A percentile compares a stretch with the other conserved stretches of the same genome.
phyloP scores from a whole-genome alignment of 1,140 invertebrate genomes.

The Nephila pilipes region DNA sequence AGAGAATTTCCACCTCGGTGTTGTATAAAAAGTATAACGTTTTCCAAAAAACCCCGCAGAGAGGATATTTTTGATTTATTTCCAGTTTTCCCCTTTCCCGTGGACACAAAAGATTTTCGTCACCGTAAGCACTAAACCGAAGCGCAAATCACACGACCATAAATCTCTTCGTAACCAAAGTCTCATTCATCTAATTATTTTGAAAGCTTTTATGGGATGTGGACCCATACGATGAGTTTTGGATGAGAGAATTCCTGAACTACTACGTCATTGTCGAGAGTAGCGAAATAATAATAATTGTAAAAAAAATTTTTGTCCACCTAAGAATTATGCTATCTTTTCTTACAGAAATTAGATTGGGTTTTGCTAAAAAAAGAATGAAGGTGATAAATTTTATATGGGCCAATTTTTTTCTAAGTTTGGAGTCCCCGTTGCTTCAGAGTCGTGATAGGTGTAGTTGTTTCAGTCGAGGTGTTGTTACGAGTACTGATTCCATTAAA shows the following conservation, averaged over 20 bases:
- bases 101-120: neutral
- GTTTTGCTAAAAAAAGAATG: no score
- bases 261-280: neutral
- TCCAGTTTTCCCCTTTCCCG: neutral
- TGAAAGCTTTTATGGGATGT: conserved; percentile 16
- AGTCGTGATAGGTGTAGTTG: no score
- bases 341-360: no score
- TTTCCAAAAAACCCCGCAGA: neutral
- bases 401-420: no score
- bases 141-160: neutral
- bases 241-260: neutral
- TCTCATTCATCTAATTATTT: conserved; percentile 17
- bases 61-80: neutral
- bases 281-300: neutral
- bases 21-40: no score
- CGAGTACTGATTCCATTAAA: no score
- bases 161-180: neutral
- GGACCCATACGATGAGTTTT: neutral
- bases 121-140: neutral
- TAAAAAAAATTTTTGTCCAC: no score
- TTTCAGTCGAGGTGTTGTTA: no score
- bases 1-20: no score
- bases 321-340: no score
- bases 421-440: no score
- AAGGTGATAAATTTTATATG: no score